phyloP scores from a whole-genome alignment of 2,113 vertebrate genomes.

The Manacus vitellinus region DNA sequence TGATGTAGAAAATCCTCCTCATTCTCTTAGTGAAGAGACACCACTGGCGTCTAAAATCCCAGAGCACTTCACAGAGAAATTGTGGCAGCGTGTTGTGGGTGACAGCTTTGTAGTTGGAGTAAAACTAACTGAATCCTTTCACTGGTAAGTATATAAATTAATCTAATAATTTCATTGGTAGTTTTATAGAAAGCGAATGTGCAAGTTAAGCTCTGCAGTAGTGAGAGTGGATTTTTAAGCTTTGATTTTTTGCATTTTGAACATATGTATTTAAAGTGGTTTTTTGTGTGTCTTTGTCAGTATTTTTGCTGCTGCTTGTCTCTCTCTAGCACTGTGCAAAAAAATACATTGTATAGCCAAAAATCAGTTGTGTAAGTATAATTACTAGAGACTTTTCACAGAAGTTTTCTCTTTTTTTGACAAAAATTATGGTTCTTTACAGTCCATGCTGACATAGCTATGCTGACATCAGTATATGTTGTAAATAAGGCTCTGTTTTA shows the following conservation, averaged over 20 bases:
- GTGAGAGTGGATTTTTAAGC: not conserved
- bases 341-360: not conserved
- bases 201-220: not conserved
- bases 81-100: constrained; percentile 86
- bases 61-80: constrained; percentile 74
- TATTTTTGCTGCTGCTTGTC: not conserved
- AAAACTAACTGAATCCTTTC: constrained; percentile 70
- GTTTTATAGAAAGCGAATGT: not conserved
- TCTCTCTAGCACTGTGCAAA: not conserved
- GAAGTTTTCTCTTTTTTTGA: not conserved
- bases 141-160: constrained; percentile 76
- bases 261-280: not conserved
- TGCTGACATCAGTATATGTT: not conserved
- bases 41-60: constrained; percentile 23
- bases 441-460: not conserved
- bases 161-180: not conserved
- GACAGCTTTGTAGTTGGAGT: constrained; percentile 86
- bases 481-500: not conserved
- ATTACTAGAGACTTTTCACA: not conserved
- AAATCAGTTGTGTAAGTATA: not conserved
- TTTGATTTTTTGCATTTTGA: not conserved
- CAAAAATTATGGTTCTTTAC: not conserved
- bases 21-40: constrained; percentile 49
- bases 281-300: not conserved
- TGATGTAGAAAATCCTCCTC: constrained; percentile 73